Evolutionary conservation across 2,888 invertebrate genomes (phyloP).

Genomic region (Elysia crispata): DNA sequence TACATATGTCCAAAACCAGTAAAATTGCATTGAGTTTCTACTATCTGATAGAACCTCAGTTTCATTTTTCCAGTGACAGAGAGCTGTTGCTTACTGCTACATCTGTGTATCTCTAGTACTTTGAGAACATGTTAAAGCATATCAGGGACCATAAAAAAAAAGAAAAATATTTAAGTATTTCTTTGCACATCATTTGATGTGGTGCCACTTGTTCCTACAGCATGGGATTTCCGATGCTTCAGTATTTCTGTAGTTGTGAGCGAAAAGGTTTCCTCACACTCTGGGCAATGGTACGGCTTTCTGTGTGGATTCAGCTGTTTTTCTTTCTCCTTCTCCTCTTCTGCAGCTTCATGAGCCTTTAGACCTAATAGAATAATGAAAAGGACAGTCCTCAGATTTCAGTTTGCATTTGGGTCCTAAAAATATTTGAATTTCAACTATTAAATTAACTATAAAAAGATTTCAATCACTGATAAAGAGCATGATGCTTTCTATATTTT

Average conservation of each 20-base stretch:
- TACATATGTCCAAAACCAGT: not conserved
- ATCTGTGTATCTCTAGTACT: too few relatives aligned
- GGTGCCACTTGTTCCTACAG: not conserved
- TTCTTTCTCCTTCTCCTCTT: constrained; percentile 63
- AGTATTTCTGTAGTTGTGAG: constrained; percentile 90
- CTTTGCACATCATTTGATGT: not conserved
- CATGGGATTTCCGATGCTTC: constrained; percentile 84
- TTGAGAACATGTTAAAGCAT: too few relatives aligned
- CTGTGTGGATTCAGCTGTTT: constrained; percentile 69
- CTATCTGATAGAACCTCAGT: too few relatives aligned
- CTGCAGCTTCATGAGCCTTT: constrained; percentile 47
- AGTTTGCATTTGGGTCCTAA: too few relatives aligned
- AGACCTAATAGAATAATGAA: constrained; percentile 14
- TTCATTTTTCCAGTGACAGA: too few relatives aligned
- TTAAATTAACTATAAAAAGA: too few relatives aligned
- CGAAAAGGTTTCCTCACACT: constrained; percentile 84
- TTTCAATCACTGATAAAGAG: too few relatives aligned
- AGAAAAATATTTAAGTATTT: not conserved
- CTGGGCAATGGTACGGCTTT: constrained; percentile 84
- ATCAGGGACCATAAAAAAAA: not conserved
- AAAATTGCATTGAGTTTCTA: too few relatives aligned
- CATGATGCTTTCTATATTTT: too few relatives aligned
- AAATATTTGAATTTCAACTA: too few relatives aligned
- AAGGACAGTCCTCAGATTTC: too few relatives aligned
- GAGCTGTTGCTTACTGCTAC: too few relatives aligned